phyloP scores from a whole-genome alignment of 1,140 invertebrate genomes.

The Zaprionus taronus region DNA sequence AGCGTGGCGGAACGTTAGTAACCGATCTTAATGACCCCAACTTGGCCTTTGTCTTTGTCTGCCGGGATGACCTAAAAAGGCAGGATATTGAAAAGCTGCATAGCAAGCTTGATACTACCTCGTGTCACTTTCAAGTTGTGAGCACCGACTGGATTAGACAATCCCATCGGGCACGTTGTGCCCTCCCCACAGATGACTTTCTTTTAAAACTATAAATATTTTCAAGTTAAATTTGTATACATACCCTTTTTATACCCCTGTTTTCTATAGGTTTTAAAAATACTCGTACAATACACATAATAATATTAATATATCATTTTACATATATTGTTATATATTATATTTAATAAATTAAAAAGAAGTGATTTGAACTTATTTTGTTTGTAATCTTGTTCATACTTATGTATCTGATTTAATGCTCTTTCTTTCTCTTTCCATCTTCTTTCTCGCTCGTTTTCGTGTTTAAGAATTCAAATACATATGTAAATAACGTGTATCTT shows the following conservation, averaged over 20 bases:
- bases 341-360: too few relatives aligned
- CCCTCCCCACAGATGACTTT: conserved; percentile 11
- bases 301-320: too few relatives aligned
- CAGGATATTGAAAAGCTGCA: conserved; percentile 14
- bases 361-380: too few relatives aligned
- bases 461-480: neutral
- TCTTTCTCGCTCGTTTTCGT: neutral
- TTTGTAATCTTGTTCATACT: too few relatives aligned
- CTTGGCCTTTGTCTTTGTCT: conserved; percentile 33
- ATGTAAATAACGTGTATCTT: too few relatives aligned
- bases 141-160: conserved; percentile 42
- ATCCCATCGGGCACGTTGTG: conserved; percentile 18
- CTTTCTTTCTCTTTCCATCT: neutral
- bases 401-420: too few relatives aligned
- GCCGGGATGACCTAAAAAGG: neutral
- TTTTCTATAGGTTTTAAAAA: too few relatives aligned
- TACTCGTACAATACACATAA: too few relatives aligned
- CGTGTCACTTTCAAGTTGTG: conserved; percentile 2
- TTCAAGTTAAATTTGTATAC: too few relatives aligned
- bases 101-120: neutral
- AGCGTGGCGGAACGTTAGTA: conserved; percentile 51
- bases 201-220: neutral
- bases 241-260: neutral
- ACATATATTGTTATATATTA: too few relatives aligned
- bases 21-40: neutral